Conservation (phyloP, 2,888 invertebrate genomes). For the Marasmarcha lunaedactyla region DNA sequence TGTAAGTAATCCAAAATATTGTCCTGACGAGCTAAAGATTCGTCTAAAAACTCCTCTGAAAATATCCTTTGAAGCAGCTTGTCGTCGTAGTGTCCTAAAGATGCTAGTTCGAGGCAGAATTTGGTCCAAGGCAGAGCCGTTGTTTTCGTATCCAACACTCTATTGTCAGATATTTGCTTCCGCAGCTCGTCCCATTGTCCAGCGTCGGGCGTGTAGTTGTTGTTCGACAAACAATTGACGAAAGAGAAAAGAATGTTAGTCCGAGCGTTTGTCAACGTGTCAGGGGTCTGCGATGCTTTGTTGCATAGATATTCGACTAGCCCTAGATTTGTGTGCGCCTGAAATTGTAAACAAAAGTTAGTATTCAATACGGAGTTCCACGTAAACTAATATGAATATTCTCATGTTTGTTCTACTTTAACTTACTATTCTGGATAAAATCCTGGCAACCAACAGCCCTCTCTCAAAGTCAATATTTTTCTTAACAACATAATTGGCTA, state of each 20-base stretch:
- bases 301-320: slow-evolving; percentile 71
- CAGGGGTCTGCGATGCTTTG: slow-evolving; percentile 45
- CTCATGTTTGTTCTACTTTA: too few relatives aligned
- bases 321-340: slow-evolving; percentile 70
- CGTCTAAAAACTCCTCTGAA: slow-evolving; percentile 50
- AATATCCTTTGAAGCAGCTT: slow-evolving; percentile 65
- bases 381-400: not conserved
- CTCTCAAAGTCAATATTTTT: slow-evolving; percentile 63
- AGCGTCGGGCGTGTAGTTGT: slow-evolving; percentile 70
- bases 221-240: slow-evolving; percentile 66
- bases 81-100: slow-evolving; percentile 70
- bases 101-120: slow-evolving; percentile 66
- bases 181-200: slow-evolving; percentile 59
- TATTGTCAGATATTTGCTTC: slow-evolving; percentile 44
- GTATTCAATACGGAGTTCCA: too few relatives aligned
- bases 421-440: slow-evolving; percentile 70
- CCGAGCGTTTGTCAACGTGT: slow-evolving; percentile 39
- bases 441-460: slow-evolving; percentile 55
- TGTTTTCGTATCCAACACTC: slow-evolving; percentile 37
- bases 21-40: slow-evolving; percentile 36
- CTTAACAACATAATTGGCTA: slow-evolving; percentile 60
- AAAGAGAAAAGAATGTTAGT: slow-evolving; percentile 53
- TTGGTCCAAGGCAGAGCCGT: slow-evolving; percentile 61
- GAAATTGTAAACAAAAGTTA: slow-evolving; percentile 18
- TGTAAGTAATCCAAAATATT: slow-evolving; percentile 54